Evolutionary conservation across 2,888 invertebrate genomes (phyloP), one percentile per base, ranked within the genome.

Genomic region (Synergus itoensis): DNA sequence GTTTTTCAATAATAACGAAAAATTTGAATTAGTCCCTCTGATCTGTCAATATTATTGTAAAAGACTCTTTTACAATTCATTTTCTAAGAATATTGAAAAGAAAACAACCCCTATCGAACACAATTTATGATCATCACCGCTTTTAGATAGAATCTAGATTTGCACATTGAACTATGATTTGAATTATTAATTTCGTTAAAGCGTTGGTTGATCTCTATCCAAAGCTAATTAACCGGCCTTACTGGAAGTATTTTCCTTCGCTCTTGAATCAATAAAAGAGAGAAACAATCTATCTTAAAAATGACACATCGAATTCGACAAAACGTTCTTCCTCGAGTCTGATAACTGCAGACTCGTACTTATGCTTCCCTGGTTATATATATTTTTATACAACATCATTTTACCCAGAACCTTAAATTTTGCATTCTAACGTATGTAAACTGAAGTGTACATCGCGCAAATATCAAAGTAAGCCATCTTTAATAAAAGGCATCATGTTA

Each of bases 281-380:
- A 69, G 9, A 57, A 63, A 9, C 28, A 82, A 79, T 73, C 73
- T 62, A 64, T 67, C 63, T 62, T 63, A 48, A 73, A 76, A 18
- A 77, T 78, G 79, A 69, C 53, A 85, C 85, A 86, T 85, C 85
- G 82, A 86, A 86, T 81, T 80, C 69, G 80, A 80, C n/a, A 48
- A 48, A 14, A 73, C n/a, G 48, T 73, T 73, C 73, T 73, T 53
- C n/a, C 73, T 73, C 48, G 36, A 79, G 69, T 77, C 77, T 79
- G 67, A 79, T 41, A 77, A 69, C 63, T 43, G 36, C 76, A 60
- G 82, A 84, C 81, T 86, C 82, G 86, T 87, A 87, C 83, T 87
- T 87, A 85, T 86, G 85, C 86, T 87, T 87, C 83, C 86, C 77
- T 82, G 69, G 75, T 85, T 83, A 83, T 83, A 81, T 86, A 86